phyloP scores from a whole-genome alignment of 2,888 invertebrate genomes.

The Apantesis nais region DNA sequence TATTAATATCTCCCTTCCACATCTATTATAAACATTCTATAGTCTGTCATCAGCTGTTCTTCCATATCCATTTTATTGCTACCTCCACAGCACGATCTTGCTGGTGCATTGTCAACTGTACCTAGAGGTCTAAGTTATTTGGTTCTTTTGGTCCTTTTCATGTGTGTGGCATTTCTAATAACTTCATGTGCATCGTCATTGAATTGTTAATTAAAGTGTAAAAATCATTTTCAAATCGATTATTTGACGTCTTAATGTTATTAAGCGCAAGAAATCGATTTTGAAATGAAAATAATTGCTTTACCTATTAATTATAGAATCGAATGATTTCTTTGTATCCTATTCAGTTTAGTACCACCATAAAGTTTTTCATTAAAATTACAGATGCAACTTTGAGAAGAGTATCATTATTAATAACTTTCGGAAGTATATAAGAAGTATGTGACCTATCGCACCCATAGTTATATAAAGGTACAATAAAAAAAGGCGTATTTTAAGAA shows the following conservation, averaged over 20 bases:
- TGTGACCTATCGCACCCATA: no score
- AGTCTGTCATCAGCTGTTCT: conserved; percentile 40
- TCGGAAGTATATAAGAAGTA: no score
- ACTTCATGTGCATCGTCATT: conserved; percentile 57
- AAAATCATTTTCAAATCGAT: conserved; percentile 33
- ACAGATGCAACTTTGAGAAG: neutral
- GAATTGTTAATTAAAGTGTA: conserved; percentile 40
- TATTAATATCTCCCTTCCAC: conserved; percentile 48
- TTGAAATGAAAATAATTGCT: conserved; percentile 48
- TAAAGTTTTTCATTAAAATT: neutral
- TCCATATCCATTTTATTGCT: conserved; percentile 19
- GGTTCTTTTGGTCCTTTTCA: conserved; percentile 44
- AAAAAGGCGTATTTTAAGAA: no score
- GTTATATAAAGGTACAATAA: no score
- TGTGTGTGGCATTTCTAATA: conserved; percentile 60
- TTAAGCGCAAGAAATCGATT: conserved; percentile 19
- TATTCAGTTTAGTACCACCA: conserved; percentile 15
- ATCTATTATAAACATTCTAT: conserved; percentile 45
- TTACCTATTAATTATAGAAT: conserved; percentile 26
- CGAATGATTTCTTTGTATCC: conserved; percentile 19
- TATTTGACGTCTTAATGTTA: conserved; percentile 32
- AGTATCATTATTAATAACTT: neutral
- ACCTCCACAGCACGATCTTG: conserved; percentile 9
- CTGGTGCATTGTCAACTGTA: conserved; percentile 13
- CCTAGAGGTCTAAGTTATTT: conserved; percentile 39